Evolutionary conservation across 1,140 invertebrate species (phyloP).

Genomic region (Brachionus rubens): DNA sequence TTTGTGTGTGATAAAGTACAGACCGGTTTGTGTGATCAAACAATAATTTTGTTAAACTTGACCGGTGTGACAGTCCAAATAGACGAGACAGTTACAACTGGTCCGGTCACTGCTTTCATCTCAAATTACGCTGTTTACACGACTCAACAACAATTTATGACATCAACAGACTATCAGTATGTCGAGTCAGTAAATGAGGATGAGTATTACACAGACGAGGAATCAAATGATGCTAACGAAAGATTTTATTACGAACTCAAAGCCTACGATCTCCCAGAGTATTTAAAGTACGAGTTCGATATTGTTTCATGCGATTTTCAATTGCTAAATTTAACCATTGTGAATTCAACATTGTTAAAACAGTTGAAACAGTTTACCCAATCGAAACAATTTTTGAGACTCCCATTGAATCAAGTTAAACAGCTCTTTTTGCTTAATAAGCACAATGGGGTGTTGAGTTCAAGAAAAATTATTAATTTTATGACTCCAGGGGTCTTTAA

Average conservation of each 20-base stretch:
- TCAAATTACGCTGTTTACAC: neutral
- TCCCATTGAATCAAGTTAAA: neutral
- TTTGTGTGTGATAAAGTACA: neutral
- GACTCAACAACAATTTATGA: neutral
- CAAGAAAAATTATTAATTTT: slow-evolving; percentile 17
- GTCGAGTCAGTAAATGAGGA: neutral
- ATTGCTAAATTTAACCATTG: neutral
- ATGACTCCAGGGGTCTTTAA: slow-evolving; percentile 27
- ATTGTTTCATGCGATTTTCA: neutral
- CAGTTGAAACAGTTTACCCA: neutral
- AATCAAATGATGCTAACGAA: slow-evolving; percentile 10
- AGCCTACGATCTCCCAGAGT: neutral
- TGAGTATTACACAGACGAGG: slow-evolving; percentile 39
- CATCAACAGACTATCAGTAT: neutral
- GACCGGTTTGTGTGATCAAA: slow-evolving; percentile 3
- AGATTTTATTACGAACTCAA: slow-evolving; percentile 35
- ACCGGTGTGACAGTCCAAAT: neutral
- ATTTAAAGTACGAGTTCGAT: neutral
- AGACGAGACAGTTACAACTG: neutral
- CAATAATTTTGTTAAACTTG: neutral
- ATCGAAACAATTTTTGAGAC: neutral
- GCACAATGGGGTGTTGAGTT: slow-evolving; percentile 36
- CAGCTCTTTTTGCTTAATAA: slow-evolving; percentile 37
- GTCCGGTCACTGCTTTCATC: neutral
- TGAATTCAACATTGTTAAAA: neutral